Evolutionary conservation across 1,140 invertebrate species (phyloP), one percentile per base, ranked within the genome.

Genomic region (Bicyclus anynana): DNA sequence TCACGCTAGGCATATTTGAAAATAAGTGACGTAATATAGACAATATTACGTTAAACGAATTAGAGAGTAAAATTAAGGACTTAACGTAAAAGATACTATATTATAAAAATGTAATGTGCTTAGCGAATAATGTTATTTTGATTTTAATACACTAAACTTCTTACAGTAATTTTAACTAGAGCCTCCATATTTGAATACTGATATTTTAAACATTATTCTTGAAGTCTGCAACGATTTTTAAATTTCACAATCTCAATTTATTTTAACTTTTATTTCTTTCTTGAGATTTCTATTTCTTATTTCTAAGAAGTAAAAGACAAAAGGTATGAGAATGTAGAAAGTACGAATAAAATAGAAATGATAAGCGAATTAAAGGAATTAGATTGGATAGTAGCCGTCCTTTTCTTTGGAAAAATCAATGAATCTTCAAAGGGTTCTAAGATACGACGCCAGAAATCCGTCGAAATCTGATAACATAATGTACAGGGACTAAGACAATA

Each of bases 401-500:
- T 65, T 53, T 65, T 61, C 35, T 53, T 53, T 48, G 42, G 37
- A 59, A 23, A 44, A 9, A 21, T 21, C 40, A 44, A 6, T 16
- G 37, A 16, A 16, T 37, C 52, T 44, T 12, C 18, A 18, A 46
- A 26, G 26, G 52, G 14, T 53, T 53, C 29, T 42, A 49, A 48
- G 57, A 54, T 60, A 49, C 58, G 58, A 52, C 48, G 48, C 38
- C 14, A 42, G 18, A 38, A 49, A 69, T 77, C 74, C 68, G 78
- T 80, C 75, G 72, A 64, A 53, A 73, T 50, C 65, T 49, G 42
- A 72, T 62, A 48, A 69, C 57, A 69, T 67, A 66, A 64, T 71
- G 62, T 83, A 84, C 84, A 87, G 84, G 84, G 84, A 84, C 72
- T 73, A 73, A 69, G 83, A 86, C 83, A 86, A 86, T 86, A 86